Evolutionary conservation across 2,888 invertebrate genomes (phyloP), one percentile per base, ranked within the genome.

Genomic region (Eremobia ochroleuca): DNA sequence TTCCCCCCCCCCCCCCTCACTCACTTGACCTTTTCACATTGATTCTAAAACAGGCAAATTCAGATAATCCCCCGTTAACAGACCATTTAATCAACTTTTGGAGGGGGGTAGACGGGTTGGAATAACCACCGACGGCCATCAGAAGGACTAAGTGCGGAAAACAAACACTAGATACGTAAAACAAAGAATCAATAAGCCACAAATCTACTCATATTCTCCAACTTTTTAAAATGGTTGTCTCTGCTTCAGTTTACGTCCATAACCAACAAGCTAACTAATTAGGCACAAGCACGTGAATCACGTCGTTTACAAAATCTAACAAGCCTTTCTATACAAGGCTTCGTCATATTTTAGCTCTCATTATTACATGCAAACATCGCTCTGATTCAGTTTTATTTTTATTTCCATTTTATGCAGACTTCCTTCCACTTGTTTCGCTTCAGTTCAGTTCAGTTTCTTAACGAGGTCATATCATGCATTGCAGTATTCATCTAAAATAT

Each of bases 361-460:
- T 58, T 61, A 31, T 31, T 25, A 49, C 49, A 49, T 9, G 9
- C 40, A 34, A n/a, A 0, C 28, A 18, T 76, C n/a, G 31, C 18
- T 61, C n/a, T 31, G 37, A 46, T 79, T 62, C 0, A n/a, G 5
- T 37, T 61, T 46, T 25, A 62, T 55, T 37, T 64, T 31, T n/a
- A 40, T 0, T 66, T 2, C 40, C 40, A 76, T 68, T 68, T 59
- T 52, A 25, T 49, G 28, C 28, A 62, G 28, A 62, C 31, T 70
- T 55, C 61, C 21, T 62, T 70, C 59, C 49, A 58, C 49, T 70
- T 62, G 31, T 83, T 49, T 77, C 21, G 21, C n/a, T 18, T 21
- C 21, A 68, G 79, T 71, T 58, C 34, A 58, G 28, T 65, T 49
- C 31, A 69, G 52, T 21, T 77, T 78, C 58, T 40, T 64, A 78